These are phyloP conservation scores for Lasioglossum figueresi DNA, from an alignment of 2,888 invertebrate genomes.

Conservation along the genomic window DNA sequence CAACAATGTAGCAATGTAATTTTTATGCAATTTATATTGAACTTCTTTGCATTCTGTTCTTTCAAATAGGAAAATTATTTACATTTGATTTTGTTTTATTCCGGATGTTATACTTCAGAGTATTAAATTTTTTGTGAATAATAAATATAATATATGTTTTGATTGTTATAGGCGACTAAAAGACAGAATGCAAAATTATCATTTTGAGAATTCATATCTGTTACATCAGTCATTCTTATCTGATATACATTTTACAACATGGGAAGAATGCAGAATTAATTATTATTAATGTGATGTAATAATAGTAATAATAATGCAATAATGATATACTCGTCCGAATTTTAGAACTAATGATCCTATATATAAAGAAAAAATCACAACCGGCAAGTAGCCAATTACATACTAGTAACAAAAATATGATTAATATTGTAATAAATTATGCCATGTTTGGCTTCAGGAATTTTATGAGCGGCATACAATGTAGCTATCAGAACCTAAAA, in stretches of 20 bases:
- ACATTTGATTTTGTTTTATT: not conserved
- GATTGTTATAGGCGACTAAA: slow-evolving; percentile 1
- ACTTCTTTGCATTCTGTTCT: slow-evolving; percentile 19
- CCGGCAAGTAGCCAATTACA: slow-evolving; percentile 76
- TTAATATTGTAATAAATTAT: slow-evolving; percentile 75
- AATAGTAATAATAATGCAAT: slow-evolving; percentile 43
- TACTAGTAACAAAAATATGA: slow-evolving; percentile 73
- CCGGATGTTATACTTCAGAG: not conserved
- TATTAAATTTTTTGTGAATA: slow-evolving; percentile 11
- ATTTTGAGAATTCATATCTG: slow-evolving; percentile 1
- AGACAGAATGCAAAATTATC: slow-evolving; percentile 33
- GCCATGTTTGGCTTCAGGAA: slow-evolving; percentile 72
- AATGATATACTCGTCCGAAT: slow-evolving; percentile 26
- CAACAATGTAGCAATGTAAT: slow-evolving; percentile 40
- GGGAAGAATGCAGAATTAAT: slow-evolving; percentile 30
- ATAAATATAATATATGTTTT: slow-evolving; percentile 31
- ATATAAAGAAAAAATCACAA: slow-evolving; percentile 75
- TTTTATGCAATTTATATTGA: slow-evolving; percentile 40
- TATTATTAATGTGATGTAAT: slow-evolving; percentile 38
- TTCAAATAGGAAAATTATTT: slow-evolving; percentile 11
- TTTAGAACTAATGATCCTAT: slow-evolving; percentile 49
- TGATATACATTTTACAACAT: slow-evolving; percentile 25
- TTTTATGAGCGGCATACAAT: slow-evolving; percentile 63
- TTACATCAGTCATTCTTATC: slow-evolving; percentile 18
- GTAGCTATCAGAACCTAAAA: slow-evolving; percentile 59